Percentiles rank a stretch among this genome's conserved stretches.
These are phyloP conservation scores for Rhynchophorus ferrugineus DNA, from an alignment of 1,140 invertebrate species.

Conservation along the genomic window DNA sequence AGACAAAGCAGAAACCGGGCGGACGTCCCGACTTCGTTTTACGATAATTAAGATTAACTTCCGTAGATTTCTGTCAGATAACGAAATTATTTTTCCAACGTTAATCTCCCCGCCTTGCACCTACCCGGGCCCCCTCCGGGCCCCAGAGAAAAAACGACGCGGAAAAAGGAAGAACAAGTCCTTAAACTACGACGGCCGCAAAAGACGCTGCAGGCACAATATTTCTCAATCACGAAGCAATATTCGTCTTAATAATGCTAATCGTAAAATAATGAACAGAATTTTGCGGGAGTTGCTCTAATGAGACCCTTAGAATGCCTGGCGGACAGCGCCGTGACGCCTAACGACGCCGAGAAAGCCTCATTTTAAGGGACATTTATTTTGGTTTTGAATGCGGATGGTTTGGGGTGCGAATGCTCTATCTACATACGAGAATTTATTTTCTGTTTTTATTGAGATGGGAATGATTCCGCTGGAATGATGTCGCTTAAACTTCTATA, in stretches of 20 bases:
- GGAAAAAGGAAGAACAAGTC: constrained; percentile 1
- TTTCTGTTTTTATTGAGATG: constrained; percentile 1
- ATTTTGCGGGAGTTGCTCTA: constrained; percentile 21
- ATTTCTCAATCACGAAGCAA: constrained; percentile 23
- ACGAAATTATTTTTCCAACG: background rate
- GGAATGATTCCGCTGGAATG: too few species aligned
- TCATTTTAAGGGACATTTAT: constrained; percentile 20
- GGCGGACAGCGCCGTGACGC: constrained; percentile 15
- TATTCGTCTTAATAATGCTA: constrained; percentile 26
- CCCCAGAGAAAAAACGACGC: background rate
- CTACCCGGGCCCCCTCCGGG: too few species aligned
- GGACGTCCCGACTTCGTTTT: background rate
- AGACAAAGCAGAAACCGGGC: background rate
- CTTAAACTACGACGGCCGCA: constrained; percentile 13
- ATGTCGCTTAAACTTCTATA: background rate
- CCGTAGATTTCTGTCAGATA: background rate
- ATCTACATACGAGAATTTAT: constrained; percentile 11
- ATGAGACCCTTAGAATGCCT: constrained; percentile 24
- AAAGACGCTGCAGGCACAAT: constrained; percentile 16
- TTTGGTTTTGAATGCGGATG: constrained; percentile 12
- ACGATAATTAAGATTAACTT: background rate
- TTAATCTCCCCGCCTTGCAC: too few species aligned
- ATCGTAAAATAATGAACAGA: constrained; percentile 27
- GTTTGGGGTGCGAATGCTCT: constrained; percentile 5
- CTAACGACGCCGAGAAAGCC: constrained; percentile 9